phyloP scores from a whole-genome alignment of 2,113 vertebrate genomes.

The Mesitornis unicolor region DNA sequence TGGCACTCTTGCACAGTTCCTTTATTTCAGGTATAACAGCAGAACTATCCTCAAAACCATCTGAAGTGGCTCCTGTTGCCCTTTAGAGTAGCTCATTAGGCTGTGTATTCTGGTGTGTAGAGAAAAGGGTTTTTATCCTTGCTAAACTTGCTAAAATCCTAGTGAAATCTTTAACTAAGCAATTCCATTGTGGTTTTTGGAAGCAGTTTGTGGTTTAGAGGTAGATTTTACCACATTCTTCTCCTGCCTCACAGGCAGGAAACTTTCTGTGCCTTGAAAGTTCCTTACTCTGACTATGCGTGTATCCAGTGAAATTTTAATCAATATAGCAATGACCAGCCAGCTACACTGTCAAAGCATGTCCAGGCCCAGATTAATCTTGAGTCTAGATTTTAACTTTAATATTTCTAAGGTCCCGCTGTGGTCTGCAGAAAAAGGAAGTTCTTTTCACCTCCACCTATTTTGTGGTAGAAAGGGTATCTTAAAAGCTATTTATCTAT shows the following conservation, averaged over 20 bases:
- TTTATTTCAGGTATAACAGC: background rate
- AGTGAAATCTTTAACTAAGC: background rate
- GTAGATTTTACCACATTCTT: background rate
- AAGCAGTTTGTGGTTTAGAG: background rate
- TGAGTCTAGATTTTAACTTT: background rate
- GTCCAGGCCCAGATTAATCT: background rate
- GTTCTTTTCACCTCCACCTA: background rate
- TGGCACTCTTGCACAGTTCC: background rate
- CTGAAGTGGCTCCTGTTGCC: background rate
- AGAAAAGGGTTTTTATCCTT: background rate
- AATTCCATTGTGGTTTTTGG: background rate
- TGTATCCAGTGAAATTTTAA: background rate
- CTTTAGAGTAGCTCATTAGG: background rate
- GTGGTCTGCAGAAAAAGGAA: background rate
- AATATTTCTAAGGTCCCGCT: background rate
- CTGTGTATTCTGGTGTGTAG: background rate
- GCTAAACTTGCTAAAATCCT: background rate
- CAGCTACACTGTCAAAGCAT: background rate
- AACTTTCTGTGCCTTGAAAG: background rate
- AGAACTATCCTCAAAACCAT: background rate
- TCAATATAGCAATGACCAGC: background rate
- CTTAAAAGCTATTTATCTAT: background rate
- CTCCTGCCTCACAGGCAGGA: background rate
- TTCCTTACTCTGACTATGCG: accelerated
- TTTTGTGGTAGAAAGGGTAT: background rate